Evolutionary conservation across 2,888 invertebrate species (phyloP).

Genomic region (Nomada ruficornis): DNA sequence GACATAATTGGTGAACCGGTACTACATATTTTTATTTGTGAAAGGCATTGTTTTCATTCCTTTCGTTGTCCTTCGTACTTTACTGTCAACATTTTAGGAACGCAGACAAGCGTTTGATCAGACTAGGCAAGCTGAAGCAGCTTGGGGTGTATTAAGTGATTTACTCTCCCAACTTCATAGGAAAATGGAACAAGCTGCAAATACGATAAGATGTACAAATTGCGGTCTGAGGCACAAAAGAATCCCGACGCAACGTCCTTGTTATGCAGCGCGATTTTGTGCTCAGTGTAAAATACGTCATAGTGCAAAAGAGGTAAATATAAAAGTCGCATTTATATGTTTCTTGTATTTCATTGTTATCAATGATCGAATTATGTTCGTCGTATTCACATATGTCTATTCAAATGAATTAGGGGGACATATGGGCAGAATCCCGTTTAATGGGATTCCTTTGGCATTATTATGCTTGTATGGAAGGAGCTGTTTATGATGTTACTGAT

Average conservation of each 20-base stretch:
- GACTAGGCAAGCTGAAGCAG: slow-evolving; percentile 92
- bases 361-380: not conserved
- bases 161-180: slow-evolving; percentile 94
- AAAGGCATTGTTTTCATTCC: not conserved
- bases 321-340: slow-evolving; percentile 1
- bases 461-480: slow-evolving; percentile 98
- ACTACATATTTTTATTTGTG: slow-evolving; percentile 74
- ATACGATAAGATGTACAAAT: slow-evolving; percentile 97
- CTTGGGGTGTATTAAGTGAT: slow-evolving; percentile 95
- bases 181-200: slow-evolving; percentile 97
- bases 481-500: slow-evolving; percentile 97
- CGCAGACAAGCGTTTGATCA: slow-evolving; percentile 91
- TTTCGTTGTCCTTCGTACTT: not conserved
- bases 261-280: slow-evolving; percentile 96
- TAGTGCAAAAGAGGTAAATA: slow-evolving; percentile 92
- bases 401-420: slow-evolving; percentile 90
- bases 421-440: slow-evolving; percentile 97
- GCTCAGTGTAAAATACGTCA: slow-evolving; percentile 95
- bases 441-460: slow-evolving; percentile 97
- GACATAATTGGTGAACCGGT: slow-evolving; percentile 97
- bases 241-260: slow-evolving; percentile 93
- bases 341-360: too few species aligned
- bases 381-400: not conserved
- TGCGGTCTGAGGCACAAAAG: slow-evolving; percentile 96
- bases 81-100: slow-evolving; percentile 85